Evolutionary conservation across 2,113 vertebrate species (phyloP), one percentile per base, ranked within the genome.

Genomic region (Erpornis zantholeuca): DNA sequence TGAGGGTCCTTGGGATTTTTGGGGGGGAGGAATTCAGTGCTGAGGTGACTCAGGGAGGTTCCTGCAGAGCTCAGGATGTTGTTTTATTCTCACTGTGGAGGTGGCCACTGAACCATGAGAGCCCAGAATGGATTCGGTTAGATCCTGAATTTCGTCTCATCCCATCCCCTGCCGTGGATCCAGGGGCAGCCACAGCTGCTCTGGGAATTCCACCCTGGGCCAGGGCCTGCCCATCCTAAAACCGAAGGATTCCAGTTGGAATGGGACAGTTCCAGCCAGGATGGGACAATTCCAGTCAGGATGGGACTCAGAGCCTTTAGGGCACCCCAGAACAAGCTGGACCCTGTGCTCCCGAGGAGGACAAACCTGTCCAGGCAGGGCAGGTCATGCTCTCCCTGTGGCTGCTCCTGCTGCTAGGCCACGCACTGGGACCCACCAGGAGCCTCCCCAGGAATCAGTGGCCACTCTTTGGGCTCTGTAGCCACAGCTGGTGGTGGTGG

Each of bases 311-410:
- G 44, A 47, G 38, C 47, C 33, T 50, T 36, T 4, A 10, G 68
- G 35, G 18, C 15, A 13, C 7, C 35, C 33, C 69, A 76, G 29
- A 49, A 38, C n/a, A 38, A 31, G 44, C 29, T 5, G 61, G 17
- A 29, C 1, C 8, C 12, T 8, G 27, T 15, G 33, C 18, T 9
- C 6, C 20, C 0, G 0, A 9, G 38, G 14, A 76, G 31, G 35
- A 63, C 57, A 25, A 38, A 13, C 3, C 54, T 8, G 27, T 7
- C 9, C 15, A 68, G 25, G 64, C 50, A n/a, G 63, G 47, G 27
- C 49, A 42, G 38, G 68, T 49, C 3, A 3, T 29, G 52, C 71
- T 18, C 6, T 56, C 36, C 63, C 72, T 28, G 25, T 14, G 8
- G 17, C 40, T 23, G 15, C 61, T 33, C 12, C 59, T 7, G 31